Percentiles rank a stretch among this genome's conserved stretches.
Evolutionary conservation across 2,113 vertebrate species (phyloP).

Genomic region (Antechinus stuartii): DNA sequence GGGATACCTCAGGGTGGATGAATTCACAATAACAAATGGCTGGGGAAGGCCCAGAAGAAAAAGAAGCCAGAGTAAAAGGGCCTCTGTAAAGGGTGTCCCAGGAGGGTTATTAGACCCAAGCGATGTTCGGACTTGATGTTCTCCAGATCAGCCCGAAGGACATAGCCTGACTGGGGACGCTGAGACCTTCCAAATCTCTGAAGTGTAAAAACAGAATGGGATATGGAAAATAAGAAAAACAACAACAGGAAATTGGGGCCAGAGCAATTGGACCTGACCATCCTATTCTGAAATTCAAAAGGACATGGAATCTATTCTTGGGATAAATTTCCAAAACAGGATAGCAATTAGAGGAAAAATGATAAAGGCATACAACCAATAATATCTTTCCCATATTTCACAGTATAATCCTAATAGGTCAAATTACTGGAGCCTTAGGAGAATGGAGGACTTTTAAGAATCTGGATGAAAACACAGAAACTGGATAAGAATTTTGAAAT

Average conservation of each 20-base stretch:
- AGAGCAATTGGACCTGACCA: background rate
- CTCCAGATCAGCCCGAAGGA: background rate
- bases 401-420: background rate
- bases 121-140: background rate
- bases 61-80: background rate
- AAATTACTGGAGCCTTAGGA: background rate
- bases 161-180: background rate
- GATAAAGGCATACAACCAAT: background rate
- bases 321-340: background rate
- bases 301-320: background rate
- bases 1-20: background rate
- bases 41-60: background rate
- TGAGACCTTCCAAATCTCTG: background rate
- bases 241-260: background rate
- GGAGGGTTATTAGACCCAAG: background rate
- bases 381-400: background rate
- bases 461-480: background rate
- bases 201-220: background rate
- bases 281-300: background rate
- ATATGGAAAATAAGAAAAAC: background rate
- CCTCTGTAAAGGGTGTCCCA: background rate
- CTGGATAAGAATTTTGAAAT: background rate
- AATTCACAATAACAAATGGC: background rate
- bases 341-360: background rate
- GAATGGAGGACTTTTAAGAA: background rate